phyloP scores from a whole-genome alignment of 2,113 vertebrate species.

The Acinonyx jubatus region DNA sequence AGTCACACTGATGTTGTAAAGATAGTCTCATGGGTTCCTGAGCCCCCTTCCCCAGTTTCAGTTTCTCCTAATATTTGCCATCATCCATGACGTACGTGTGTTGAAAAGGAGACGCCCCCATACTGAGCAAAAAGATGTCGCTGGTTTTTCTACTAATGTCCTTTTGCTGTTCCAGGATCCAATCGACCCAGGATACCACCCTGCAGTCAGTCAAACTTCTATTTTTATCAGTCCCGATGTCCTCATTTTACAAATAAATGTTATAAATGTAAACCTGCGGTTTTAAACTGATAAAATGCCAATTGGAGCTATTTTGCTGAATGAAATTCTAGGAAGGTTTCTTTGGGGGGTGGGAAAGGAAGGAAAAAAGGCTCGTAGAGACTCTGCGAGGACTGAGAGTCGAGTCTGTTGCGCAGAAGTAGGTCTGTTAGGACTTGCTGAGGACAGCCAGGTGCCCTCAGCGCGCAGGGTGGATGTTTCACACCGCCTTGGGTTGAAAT shows the following conservation, averaged over 20 bases:
- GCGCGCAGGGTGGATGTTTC: neutral
- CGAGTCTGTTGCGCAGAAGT: no score
- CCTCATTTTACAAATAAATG: neutral
- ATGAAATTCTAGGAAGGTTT: constrained; percentile 21
- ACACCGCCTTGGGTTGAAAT: neutral
- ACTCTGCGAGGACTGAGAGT: no score
- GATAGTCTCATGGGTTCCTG: neutral
- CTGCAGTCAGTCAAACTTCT: neutral
- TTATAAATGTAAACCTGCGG: neutral
- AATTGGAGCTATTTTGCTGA: neutral
- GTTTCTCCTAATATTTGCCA: neutral
- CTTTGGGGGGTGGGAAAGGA: neutral
- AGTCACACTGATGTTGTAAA: neutral
- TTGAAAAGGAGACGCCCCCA: neutral
- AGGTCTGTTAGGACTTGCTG: no score
- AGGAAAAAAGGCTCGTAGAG: no score
- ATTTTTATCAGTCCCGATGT: neutral
- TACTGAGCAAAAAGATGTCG: neutral
- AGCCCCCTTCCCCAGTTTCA: neutral
- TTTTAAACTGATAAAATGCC: neutral
- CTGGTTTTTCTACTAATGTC: neutral
- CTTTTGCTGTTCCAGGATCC: neutral
- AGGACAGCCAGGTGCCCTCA: neutral
- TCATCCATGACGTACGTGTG: accelerated
- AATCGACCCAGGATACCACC: neutral